Percentiles rank a stretch among this genome's conserved stretches.
Evolutionary conservation across 2,113 vertebrate genomes (phyloP).

Genomic region (Struthio camelus): DNA sequence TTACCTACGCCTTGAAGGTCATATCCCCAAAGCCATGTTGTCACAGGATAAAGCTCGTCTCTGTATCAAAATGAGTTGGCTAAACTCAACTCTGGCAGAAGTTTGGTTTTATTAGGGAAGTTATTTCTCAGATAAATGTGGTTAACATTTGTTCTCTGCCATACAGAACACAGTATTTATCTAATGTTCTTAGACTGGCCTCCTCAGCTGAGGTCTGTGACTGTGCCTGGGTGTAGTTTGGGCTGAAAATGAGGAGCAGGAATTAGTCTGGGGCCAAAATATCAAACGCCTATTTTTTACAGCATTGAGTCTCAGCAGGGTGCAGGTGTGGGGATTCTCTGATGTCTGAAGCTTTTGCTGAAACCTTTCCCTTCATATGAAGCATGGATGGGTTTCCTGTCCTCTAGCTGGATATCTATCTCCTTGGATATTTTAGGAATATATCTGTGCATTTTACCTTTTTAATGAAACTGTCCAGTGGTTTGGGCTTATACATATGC

Average conservation of each 20-base stretch:
- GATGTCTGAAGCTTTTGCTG: not conserved
- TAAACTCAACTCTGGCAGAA: not conserved
- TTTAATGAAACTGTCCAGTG: not conserved
- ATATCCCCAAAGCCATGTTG: not conserved
- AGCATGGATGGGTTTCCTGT: not conserved
- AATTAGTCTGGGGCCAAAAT: not conserved
- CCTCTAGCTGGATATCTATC: not conserved
- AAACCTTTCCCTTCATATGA: not conserved
- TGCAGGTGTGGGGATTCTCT: not conserved
- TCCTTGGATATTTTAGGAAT: not conserved
- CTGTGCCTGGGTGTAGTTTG: not conserved
- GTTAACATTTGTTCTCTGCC: not conserved
- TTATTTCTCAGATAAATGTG: not conserved
- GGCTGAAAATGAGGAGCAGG: not conserved
- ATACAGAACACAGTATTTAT: not conserved
- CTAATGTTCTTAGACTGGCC: not conserved
- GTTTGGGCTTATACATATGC: not conserved
- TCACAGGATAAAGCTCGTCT: not conserved
- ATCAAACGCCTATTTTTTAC: rapidly evolving
- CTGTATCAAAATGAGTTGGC: not conserved
- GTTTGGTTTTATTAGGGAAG: not conserved
- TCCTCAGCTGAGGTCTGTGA: not conserved
- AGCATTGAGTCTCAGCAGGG: rapidly evolving
- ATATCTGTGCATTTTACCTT: not conserved
- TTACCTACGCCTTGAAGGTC: not conserved